Base-by-base conservation (phyloP, 2,888 invertebrate species). In the Microdon myrmicae region DNA sequence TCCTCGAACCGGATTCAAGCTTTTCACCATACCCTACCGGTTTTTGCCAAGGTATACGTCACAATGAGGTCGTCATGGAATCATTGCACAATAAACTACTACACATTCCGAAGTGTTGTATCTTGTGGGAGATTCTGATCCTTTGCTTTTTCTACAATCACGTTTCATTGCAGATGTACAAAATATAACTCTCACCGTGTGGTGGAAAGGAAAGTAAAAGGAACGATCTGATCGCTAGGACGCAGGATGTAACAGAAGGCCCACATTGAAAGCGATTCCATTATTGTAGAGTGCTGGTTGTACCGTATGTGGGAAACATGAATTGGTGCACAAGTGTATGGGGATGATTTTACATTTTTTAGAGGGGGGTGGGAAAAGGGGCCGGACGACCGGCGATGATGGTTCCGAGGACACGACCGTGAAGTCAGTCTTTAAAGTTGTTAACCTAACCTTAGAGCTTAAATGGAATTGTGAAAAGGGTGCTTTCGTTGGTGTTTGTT, bases 391-490 rank as follows among this genome's bases (percentile, higher is more conserved):
- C n/a, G n/a, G n/a, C n/a, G n/a, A n/a, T n/a, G n/a, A 13, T 20
- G 31, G 17, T 10, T 28, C 38, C 39, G 25, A 64, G 64, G 64
- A 58, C 64, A 53, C 47, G 64, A 58, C 64, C 64, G 58, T 64
- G 64, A 64, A 64, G 64, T 56, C 37, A 43, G 41, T 56, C 43
- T 43, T 51, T 51, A 64, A 56, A 56, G 47, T 58, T 58, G 51
- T 64, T 53, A 64, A 58, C 58, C 58, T 43, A 56, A 45, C 56
- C 51, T 51, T 37, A 56, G 22, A 23, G 39, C 2, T 2, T n/a
- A 20, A 26, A 19, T 6, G 41, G 28, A n/a, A 31, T 8, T 22
- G 35, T 28, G 19, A 9, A 29, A n/a, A 51, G 39, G 23, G 22
- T 43, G 26, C 25, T 28, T 44, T 39, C 25, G 32, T 17, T 47